A percentile compares a stretch with the other conserved stretches of the same genome.
phyloP scores from a whole-genome alignment of 2,797 vertebrate species.

The Pseudomugil gertrudae region DNA sequence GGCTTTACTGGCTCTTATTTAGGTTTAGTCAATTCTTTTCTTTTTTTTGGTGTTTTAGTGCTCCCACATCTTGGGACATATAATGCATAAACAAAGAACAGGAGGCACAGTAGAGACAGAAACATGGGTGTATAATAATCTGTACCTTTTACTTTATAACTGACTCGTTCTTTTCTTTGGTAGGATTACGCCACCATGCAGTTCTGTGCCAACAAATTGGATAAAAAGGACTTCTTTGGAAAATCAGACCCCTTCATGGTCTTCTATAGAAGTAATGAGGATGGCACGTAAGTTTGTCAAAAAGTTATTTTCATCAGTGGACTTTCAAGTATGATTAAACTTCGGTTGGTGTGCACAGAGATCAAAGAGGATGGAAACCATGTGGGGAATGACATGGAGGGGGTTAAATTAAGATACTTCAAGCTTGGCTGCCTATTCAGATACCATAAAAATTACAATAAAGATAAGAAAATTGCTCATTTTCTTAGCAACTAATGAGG shows the following conservation, averaged over 20 bases:
- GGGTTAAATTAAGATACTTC: conserved; percentile 24
- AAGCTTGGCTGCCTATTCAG: conserved; percentile 23
- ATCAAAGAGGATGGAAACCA: conserved; percentile 31
- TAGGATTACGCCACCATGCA: conserved; percentile 95
- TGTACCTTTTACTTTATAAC: conserved; percentile 34
- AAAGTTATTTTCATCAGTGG: conserved; percentile 3
- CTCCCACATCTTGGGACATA: conserved; percentile 64
- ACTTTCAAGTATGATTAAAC: conserved; percentile 30
- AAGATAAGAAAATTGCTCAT: too few relatives aligned
- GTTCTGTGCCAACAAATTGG: conserved; percentile 95
- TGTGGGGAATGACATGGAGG: too few relatives aligned
- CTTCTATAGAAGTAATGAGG: conserved; percentile 95
- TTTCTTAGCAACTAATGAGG: too few relatives aligned
- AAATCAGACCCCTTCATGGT: conserved; percentile 97
- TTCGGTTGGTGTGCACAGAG: not conserved
- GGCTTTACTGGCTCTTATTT: conserved; percentile 51
- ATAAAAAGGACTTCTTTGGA: conserved; percentile 97
- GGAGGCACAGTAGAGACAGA: conserved; percentile 43
- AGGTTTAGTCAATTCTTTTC: conserved; percentile 52
- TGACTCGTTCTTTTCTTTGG: conserved; percentile 16
- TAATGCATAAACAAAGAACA: conserved; percentile 56
- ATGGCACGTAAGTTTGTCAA: conserved; percentile 89
- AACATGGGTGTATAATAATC: conserved; percentile 55
- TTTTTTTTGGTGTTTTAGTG: conserved; percentile 62
- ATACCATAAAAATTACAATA: too few relatives aligned